Evolutionary conservation across 2,888 invertebrate genomes (phyloP).

Genomic region (Acanthosepion lycidas): DNA sequence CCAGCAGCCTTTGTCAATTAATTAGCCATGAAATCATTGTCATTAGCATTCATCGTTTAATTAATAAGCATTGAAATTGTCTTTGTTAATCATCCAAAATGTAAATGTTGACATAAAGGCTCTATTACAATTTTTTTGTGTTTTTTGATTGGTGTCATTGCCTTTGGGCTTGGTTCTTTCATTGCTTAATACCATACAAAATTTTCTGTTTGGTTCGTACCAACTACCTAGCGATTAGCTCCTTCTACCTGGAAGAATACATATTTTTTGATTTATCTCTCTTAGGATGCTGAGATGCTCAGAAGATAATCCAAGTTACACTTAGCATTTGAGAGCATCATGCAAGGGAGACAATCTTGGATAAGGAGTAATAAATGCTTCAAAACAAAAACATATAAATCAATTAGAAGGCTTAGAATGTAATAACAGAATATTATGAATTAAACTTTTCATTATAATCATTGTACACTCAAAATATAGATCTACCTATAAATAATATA

Average conservation of each 20-base stretch:
- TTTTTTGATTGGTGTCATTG: neutral
- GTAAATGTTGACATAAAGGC: neutral
- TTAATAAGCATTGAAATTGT: slow-evolving; percentile 16
- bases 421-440: no score
- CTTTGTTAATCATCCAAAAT: neutral
- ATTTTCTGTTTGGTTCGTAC: neutral
- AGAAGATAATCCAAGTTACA: no score
- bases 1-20: neutral
- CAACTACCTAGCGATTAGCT: neutral
- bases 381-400: no score
- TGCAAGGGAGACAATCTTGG: no score
- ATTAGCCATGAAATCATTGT: neutral
- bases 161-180: neutral
- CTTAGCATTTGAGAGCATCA: no score
- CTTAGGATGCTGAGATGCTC: neutral
- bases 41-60: neutral
- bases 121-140: neutral
- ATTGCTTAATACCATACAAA: neutral
- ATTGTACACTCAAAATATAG: no score
- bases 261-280: neutral
- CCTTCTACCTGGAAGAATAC: neutral
- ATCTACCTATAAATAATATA: no score
- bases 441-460: no score
- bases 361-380: no score
- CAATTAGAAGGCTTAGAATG: no score